Base-by-base conservation (phyloP, 1,140 invertebrate species). In the Drosophila novamexicana region DNA sequence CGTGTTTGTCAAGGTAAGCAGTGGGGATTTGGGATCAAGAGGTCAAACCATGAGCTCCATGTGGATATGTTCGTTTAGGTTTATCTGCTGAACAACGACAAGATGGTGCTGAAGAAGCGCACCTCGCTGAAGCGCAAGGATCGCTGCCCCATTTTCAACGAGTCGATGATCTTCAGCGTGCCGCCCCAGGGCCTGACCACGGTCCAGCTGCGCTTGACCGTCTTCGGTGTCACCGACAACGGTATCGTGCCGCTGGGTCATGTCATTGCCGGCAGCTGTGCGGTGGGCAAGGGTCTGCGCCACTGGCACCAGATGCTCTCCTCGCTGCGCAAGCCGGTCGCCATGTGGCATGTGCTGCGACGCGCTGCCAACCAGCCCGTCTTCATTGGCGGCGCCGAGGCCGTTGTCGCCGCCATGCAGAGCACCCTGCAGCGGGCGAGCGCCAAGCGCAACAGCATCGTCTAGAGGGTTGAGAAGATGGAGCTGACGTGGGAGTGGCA, bases 241-340 rank as follows among this genome's bases (percentile, higher is more conserved):
- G 93, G 93, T 18, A 93, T 94, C 0, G 92, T 93, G 53, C 93
- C 95, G 1, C 93, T 96, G 32, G 96, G 96, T 1, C 96, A 96
- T 88, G 95, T 97, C 22, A 95, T 96, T 36, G 94, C 96, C 3
- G 95, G 96, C 12, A 94, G 94, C 34, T 94, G 95, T 70, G 94
- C 95, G 1, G 93, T 93, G 3, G 96, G 96, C 39, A 95, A 95
- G 81, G 94, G 96, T 0, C 84, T 96, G n/a, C 94, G 94, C 50
- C 96, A 97, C 85, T 97, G 96, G 96, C 95, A 95, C 77, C 96
- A 97, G 92, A 97, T 97, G 96, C 93, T 97, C 66, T 93, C 95
- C n/a, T 95, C 96, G 16, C 93, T 96, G 45, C 94, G 96, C 65
- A 97, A 96, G 90, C 96, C 96, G 1, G 95, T 97, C 44, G 96